Conservation (phyloP, 92 coral and sea anemone species). For the Porites evermanni region DNA sequence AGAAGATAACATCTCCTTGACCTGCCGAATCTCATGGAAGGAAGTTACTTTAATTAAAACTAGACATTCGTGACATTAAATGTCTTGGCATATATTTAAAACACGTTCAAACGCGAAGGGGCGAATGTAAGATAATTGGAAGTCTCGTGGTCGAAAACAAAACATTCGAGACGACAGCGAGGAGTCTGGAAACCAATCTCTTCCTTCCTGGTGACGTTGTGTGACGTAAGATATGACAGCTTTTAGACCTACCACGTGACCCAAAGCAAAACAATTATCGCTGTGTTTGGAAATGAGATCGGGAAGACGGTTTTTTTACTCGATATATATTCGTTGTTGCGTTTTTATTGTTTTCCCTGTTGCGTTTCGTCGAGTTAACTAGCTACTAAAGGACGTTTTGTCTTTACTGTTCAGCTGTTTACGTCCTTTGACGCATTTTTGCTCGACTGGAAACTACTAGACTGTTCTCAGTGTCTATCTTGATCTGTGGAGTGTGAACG, state of each 20-base stretch:
- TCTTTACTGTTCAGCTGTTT: background rate
- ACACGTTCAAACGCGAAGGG: background rate
- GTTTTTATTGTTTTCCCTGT: background rate
- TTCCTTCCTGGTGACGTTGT: background rate
- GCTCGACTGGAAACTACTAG: slow-evolving; percentile 18
- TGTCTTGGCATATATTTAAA: background rate
- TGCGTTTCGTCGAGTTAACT: background rate
- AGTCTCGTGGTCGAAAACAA: background rate
- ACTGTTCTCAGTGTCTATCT: background rate
- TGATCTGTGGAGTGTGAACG: background rate
- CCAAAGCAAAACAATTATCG: slow-evolving; percentile 23
- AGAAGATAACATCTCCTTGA: slow-evolving; percentile 17
- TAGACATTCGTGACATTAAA: background rate
- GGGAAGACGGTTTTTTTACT: slow-evolving; percentile 19
- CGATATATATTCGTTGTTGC: background rate
- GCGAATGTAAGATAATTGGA: background rate
- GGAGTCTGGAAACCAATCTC: background rate
- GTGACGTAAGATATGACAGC: slow-evolving; percentile 36
- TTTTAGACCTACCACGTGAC: slow-evolving; percentile 24
- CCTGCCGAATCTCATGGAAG: slow-evolving; percentile 31
- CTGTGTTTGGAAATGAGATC: background rate
- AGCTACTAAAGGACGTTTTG: no score
- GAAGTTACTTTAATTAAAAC: background rate
- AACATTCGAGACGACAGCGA: background rate
- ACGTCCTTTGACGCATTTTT: background rate